Evolutionary conservation across 2,797 vertebrate species (phyloP).

Genomic region (Enteromius paludinosus): DNA sequence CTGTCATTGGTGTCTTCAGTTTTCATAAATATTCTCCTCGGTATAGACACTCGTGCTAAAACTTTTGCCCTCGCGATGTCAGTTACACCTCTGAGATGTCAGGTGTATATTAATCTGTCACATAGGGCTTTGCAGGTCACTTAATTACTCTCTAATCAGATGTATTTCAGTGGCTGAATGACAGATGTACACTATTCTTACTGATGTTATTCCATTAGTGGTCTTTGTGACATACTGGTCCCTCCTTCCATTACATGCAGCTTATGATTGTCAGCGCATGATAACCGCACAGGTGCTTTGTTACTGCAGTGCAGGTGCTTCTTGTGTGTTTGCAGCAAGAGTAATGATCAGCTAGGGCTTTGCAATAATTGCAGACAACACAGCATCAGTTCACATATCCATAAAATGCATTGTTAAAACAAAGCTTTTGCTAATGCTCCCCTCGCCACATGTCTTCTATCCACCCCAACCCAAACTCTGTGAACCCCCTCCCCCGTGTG

Average conservation of each 20-base stretch:
- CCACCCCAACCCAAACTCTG: neutral
- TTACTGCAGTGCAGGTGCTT: conserved; percentile 28
- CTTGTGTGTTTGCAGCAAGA: conserved; percentile 37
- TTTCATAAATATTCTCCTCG: conserved; percentile 52
- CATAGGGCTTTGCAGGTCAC: conserved; percentile 55
- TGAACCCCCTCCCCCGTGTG: conserved; percentile 20
- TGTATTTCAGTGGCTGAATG: conserved; percentile 56
- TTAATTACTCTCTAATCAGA: conserved; percentile 62
- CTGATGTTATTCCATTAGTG: conserved; percentile 58
- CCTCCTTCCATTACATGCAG: conserved; percentile 46
- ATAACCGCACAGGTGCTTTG: conserved; percentile 44
- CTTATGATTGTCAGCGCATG: conserved; percentile 35
- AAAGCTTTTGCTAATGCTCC: conserved; percentile 12
- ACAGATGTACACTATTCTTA: conserved; percentile 61
- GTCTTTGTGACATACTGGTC: conserved; percentile 49
- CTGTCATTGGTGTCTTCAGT: conserved; percentile 44
- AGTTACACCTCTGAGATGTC: conserved; percentile 60
- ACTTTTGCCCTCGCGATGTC: conserved; percentile 50
- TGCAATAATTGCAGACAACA: conserved; percentile 29
- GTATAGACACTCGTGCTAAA: conserved; percentile 42
- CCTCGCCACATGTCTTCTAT: conserved; percentile 32
- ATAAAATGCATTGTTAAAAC: conserved; percentile 8
- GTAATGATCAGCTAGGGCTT: conserved; percentile 19
- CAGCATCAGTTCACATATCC: neutral
- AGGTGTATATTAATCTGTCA: conserved; percentile 60